A percentile compares a stretch with the other conserved stretches of the same genome.
Evolutionary conservation across 1,140 invertebrate species (phyloP).

Genomic region (Drosophila oshimai): DNA sequence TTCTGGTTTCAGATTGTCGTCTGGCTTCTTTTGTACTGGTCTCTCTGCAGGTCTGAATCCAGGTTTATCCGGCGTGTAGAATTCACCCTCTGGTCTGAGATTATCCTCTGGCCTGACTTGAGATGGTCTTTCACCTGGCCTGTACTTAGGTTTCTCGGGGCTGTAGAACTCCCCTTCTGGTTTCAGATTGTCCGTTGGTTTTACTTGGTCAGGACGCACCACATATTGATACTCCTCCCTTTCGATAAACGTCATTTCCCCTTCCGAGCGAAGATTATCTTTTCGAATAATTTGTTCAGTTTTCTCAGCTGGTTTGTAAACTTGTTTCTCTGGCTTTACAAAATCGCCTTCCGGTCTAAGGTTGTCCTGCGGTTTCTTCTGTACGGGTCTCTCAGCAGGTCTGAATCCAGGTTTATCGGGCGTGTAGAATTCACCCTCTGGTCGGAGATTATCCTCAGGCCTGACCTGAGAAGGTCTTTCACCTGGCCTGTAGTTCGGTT

Average conservation of each 20-base stretch:
- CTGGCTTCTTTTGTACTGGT: slow-evolving; percentile 84
- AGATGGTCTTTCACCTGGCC: slow-evolving; percentile 73
- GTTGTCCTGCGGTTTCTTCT: slow-evolving; percentile 83
- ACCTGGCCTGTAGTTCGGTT: slow-evolving; percentile 71
- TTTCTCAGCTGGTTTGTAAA: slow-evolving; percentile 84
- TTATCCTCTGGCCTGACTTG: slow-evolving; percentile 83
- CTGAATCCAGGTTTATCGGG: slow-evolving; percentile 55
- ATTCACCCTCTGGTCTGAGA: slow-evolving; percentile 83
- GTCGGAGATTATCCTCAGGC: slow-evolving; percentile 85
- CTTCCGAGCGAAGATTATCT: slow-evolving; percentile 85
- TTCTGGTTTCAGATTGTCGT: slow-evolving; percentile 85
- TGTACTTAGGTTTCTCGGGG: slow-evolving; percentile 53
- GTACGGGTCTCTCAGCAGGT: slow-evolving; percentile 78
- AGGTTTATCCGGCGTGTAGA: slow-evolving; percentile 80
- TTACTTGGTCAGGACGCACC: slow-evolving; percentile 84
- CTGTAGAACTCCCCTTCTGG: slow-evolving; percentile 85
- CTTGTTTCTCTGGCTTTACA: slow-evolving; percentile 75
- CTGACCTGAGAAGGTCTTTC: slow-evolving; percentile 83
- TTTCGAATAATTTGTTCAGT: slow-evolving; percentile 84
- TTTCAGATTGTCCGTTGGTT: slow-evolving; percentile 85
- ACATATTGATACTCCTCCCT: slow-evolving; percentile 81
- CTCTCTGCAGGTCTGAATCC: slow-evolving; percentile 82
- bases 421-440: slow-evolving; percentile 85
- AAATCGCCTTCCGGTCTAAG: slow-evolving; percentile 84
- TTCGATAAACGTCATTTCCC: slow-evolving; percentile 83